Conservation (phyloP, 2,888 invertebrate species). For the Tipula confusa region DNA sequence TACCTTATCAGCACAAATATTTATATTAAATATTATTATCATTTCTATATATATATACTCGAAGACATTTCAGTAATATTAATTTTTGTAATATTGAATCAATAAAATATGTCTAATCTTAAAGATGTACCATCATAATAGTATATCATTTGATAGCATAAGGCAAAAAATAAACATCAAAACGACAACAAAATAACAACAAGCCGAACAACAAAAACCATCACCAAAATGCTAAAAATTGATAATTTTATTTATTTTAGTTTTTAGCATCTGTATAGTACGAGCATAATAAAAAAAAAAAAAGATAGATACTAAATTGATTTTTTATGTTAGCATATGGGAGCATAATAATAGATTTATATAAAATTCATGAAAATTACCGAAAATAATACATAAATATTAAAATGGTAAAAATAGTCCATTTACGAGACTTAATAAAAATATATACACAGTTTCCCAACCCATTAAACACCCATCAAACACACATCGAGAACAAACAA, state of each 20-base stretch:
- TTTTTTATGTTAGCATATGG: constrained; percentile 20
- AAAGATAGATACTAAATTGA: not conserved
- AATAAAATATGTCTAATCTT: too few species aligned
- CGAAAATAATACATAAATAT: not conserved
- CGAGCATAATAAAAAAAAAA: too few species aligned
- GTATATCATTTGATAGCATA: too few species aligned
- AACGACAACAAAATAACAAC: not conserved
- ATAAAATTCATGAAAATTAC: constrained; percentile 9
- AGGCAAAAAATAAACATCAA: too few species aligned
- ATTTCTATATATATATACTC: too few species aligned
- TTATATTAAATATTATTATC: too few species aligned
- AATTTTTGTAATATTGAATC: too few species aligned
- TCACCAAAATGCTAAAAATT: not conserved
- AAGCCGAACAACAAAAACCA: not conserved
- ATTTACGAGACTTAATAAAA: constrained; percentile 6
- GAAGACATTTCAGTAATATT: too few species aligned
- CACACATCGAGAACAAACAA: not conserved
- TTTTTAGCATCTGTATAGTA: constrained; percentile 5
- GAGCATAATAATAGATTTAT: not conserved
- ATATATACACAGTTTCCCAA: not conserved
- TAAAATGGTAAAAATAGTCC: not conserved
- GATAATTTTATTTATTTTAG: not conserved
- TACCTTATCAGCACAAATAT: too few species aligned
- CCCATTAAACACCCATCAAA: too few species aligned
- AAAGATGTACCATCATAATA: too few species aligned